These are phyloP conservation scores for Meloidogyne floridensis DNA, from an alignment of 1,140 invertebrate species.

Conservation along the genomic window DNA sequence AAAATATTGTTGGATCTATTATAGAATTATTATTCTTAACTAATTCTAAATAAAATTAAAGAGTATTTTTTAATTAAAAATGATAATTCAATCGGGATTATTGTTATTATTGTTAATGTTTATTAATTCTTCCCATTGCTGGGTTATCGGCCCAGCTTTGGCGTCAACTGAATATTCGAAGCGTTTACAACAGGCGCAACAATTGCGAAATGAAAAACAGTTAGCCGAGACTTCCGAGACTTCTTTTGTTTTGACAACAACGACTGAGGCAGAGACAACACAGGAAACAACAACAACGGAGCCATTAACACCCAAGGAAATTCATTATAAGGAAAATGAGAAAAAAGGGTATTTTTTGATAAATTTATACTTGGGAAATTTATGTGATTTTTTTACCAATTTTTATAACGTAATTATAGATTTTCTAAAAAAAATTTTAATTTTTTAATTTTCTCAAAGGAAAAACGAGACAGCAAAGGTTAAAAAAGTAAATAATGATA, in stretches of 20 bases:
- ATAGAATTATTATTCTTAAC: too few species aligned
- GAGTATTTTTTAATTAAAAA: not conserved
- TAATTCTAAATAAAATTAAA: too few species aligned
- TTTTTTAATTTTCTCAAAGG: not conserved
- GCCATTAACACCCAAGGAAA: not conserved
- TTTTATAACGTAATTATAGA: too few species aligned
- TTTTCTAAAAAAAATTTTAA: too few species aligned
- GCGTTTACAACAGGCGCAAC: not conserved
- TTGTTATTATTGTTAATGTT: not conserved
- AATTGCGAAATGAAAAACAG: not conserved
- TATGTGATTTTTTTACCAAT: too few species aligned
- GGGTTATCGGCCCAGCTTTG: not conserved
- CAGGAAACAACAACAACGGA: not conserved
- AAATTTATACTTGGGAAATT: not conserved
- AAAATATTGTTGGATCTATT: too few species aligned
- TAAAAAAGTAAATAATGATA: not conserved
- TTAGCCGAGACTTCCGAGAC: not conserved
- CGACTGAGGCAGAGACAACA: not conserved
- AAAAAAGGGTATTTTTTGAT: not conserved
- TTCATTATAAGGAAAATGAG: not conserved
- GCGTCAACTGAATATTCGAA: not conserved
- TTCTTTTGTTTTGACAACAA: not conserved
- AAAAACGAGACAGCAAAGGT: not conserved
- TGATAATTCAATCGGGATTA: not conserved
- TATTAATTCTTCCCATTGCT: not conserved